Conservation (phyloP, 2,888 invertebrate species). For the Athalia cordata region DNA sequence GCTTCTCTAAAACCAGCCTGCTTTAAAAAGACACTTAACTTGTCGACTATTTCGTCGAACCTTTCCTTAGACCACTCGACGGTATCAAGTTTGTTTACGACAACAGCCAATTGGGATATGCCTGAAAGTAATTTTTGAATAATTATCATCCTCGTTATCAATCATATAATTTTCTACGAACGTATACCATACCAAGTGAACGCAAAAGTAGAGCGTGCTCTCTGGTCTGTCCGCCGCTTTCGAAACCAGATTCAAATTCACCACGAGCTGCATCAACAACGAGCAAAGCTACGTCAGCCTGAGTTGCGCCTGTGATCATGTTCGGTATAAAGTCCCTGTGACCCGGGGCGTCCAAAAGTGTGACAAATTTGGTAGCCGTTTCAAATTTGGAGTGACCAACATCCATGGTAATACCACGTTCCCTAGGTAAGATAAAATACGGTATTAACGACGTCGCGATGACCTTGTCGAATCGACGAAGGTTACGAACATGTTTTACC, state of each 20-base stretch:
- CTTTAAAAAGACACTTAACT: conserved; percentile 88
- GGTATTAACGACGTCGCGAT: neutral
- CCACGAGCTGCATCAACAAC: conserved; percentile 97
- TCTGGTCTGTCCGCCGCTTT: conserved; percentile 97
- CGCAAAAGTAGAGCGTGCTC: conserved; percentile 97
- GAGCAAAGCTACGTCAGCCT: conserved; percentile 97
- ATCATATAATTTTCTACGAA: conserved; percentile 43
- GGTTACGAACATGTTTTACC: conserved; percentile 69
- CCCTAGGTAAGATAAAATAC: conserved; percentile 73
- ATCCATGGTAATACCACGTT: conserved; percentile 99
- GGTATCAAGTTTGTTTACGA: conserved; percentile 98
- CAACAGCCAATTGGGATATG: conserved; percentile 94
- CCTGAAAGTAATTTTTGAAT: conserved; percentile 78
- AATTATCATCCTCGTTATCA: conserved; percentile 38
- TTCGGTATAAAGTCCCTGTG: conserved; percentile 99
- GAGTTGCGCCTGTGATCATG: conserved; percentile 99
- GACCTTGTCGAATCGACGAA: neutral
- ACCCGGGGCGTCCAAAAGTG: conserved; percentile 97
- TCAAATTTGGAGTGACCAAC: conserved; percentile 95
- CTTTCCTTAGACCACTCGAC: conserved; percentile 94
- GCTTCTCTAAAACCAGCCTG: conserved; percentile 95
- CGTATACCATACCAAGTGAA: conserved; percentile 79
- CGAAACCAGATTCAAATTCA: conserved; percentile 99
- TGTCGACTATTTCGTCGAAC: conserved; percentile 91
- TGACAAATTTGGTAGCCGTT: conserved; percentile 87